Evolutionary conservation across 2,797 vertebrate species (phyloP).

Genomic region (Chelonia mydas): DNA sequence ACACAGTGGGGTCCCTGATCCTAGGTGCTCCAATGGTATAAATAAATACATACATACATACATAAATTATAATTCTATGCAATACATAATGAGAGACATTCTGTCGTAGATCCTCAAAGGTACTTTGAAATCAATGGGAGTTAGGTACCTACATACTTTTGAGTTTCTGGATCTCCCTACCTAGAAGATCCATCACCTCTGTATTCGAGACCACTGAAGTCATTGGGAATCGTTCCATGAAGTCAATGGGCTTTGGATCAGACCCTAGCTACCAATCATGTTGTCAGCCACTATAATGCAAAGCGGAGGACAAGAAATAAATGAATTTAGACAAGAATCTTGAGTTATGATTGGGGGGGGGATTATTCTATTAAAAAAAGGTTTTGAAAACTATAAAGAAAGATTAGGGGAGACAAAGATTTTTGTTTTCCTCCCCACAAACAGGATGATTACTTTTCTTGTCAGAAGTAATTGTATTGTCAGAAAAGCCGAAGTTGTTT

Average conservation of each 20-base stretch:
- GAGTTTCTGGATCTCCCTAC: not conserved
- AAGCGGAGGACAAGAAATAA: not conserved
- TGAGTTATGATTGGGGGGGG: not conserved
- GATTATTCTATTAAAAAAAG: not conserved
- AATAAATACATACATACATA: not conserved
- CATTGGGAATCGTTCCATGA: not conserved
- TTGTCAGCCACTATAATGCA: not conserved
- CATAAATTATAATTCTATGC: not conserved
- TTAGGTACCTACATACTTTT: not conserved
- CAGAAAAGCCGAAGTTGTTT: not conserved
- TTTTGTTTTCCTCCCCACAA: not conserved
- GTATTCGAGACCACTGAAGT: not conserved
- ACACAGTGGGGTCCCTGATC: not conserved
- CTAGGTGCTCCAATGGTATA: not conserved
- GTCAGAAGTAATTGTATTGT: slow-evolving; percentile 19
- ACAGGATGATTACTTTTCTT: not conserved
- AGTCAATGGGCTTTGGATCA: not conserved
- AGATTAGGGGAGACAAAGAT: not conserved
- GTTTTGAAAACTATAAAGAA: not conserved
- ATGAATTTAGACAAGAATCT: not conserved
- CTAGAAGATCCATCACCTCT: not conserved
- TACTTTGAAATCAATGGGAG: not conserved
- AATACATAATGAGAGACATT: not conserved
- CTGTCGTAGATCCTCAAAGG: not conserved
- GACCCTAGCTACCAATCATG: not conserved